phyloP scores from a whole-genome alignment of 2,113 vertebrate genomes.

The Gulo gulo region DNA sequence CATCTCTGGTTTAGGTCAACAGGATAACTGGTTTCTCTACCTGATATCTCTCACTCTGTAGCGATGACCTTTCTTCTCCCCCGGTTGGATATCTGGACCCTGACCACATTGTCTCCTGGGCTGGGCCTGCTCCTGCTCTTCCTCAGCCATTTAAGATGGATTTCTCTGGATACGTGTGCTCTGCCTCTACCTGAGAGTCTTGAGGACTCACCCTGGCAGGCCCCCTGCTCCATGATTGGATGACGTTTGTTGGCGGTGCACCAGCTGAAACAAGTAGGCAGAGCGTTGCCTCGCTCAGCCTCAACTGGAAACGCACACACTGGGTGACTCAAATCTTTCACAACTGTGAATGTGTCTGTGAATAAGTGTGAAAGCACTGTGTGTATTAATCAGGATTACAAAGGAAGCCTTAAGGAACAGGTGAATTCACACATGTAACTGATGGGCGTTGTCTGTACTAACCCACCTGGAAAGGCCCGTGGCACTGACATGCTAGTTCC shows the following conservation, averaged over 20 bases:
- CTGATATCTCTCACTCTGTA: not conserved
- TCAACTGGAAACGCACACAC: not conserved
- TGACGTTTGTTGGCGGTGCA: no score
- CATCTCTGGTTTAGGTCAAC: not conserved
- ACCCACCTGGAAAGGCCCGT: not conserved
- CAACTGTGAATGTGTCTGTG: not conserved
- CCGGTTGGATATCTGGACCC: not conserved
- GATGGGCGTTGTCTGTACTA: not conserved
- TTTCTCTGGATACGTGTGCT: not conserved
- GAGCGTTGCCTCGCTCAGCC: not conserved
- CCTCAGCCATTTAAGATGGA: not conserved
- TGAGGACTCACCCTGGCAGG: not conserved
- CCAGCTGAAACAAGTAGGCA: not conserved
- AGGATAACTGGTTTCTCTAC: not conserved
- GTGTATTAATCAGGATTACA: not conserved
- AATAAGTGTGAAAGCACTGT: not conserved
- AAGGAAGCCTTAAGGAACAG: not conserved
- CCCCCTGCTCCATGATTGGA: not conserved
- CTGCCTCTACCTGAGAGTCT: not conserved
- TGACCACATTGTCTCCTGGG: not conserved
- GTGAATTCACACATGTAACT: not conserved
- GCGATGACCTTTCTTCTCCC: not conserved
- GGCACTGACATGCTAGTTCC: not conserved
- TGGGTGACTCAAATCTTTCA: not conserved
- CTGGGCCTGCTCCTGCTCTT: not conserved